Base-by-base conservation (phyloP, 2,797 vertebrate species). In the Pampus argenteus region DNA sequence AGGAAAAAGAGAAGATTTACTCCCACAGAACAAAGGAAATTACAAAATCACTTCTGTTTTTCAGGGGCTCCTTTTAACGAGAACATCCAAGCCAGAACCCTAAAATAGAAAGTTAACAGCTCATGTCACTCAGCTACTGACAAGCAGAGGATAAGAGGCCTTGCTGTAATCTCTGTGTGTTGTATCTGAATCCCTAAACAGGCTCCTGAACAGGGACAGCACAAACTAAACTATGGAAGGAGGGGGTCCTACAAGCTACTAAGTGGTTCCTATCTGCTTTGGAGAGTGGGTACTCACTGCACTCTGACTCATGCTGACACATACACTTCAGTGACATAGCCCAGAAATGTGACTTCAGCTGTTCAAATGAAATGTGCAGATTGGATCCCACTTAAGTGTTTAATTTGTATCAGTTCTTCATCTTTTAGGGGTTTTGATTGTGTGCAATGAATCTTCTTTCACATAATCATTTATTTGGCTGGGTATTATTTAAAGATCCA, bases 61-160 rank as follows among this genome's bases (percentile, higher is more conserved):
- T 78, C 68, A 57, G 57, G 51, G 47, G 42, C 78, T 84, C 84
- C 85, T 93, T 94, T 86, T 78, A 66, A 91, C 73, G 50, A 79
- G 81, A 88, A 94, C 91, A 86, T 86, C 84, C 87, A 81, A 86
- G 79, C 90, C 89, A 90, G 74, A 87, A 89, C 92, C 94, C 95
- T 94, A 95, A 85, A 94, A 91, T 79, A 96, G 95, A 96, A 96
- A 94, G 95, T 94, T 96, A 96, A 95, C 95, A 95, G 94, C 92
- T 93, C 74, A 58, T 91, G 90, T 95, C 94, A 94, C 92, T 94
- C 95, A 90, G 92, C 85, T 86, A 90, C 89, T 95, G 95, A 96
- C 95, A 95, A 93, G 85, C 91, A 82, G 82, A 63, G 91, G 94
- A 93, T 92, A 93, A 94, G 92, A 94, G 92, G 78, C 86, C 85